Percentiles rank a stretch among this genome's conserved stretches.
phyloP scores from a whole-genome alignment of 2,797 vertebrate genomes.

The Lepus townsendii region DNA sequence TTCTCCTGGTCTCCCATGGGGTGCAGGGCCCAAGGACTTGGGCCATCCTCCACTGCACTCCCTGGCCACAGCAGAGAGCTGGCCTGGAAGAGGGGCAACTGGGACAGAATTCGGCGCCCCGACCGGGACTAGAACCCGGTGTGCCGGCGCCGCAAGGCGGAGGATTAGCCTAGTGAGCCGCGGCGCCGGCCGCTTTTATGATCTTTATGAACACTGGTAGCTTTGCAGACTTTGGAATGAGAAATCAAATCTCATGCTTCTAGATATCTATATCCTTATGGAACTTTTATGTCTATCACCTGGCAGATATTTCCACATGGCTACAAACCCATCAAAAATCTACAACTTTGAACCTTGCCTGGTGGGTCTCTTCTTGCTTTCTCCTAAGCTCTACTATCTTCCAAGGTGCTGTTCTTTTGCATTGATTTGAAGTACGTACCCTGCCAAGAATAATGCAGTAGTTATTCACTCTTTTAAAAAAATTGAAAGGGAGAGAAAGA shows the following conservation, averaged over 20 bases:
- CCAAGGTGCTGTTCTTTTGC: not conserved
- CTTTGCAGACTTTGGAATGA: not conserved
- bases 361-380: not conserved
- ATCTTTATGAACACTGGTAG: not conserved
- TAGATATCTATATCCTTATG: not conserved
- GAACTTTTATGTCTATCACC: not conserved
- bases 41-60: too few relatives aligned
- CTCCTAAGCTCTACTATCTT: not conserved
- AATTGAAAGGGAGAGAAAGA: too few relatives aligned
- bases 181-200: too few relatives aligned
- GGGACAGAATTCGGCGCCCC: too few relatives aligned
- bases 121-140: too few relatives aligned
- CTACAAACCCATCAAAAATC: not conserved
- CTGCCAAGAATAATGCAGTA: not conserved
- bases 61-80: too few relatives aligned
- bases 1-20: too few relatives aligned
- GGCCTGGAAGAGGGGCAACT: too few relatives aligned
- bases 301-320: not conserved
- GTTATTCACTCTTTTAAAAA: too few relatives aligned
- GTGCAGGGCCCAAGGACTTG: too few relatives aligned
- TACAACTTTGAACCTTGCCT: not conserved
- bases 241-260: not conserved
- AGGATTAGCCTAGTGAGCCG: too few relatives aligned
- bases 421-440: not conserved
- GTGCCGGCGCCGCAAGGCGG: too few relatives aligned